Evolutionary conservation across 2,888 invertebrate genomes (phyloP), one percentile per base, ranked within the genome.

Genomic region (Cacoxenus indagator): DNA sequence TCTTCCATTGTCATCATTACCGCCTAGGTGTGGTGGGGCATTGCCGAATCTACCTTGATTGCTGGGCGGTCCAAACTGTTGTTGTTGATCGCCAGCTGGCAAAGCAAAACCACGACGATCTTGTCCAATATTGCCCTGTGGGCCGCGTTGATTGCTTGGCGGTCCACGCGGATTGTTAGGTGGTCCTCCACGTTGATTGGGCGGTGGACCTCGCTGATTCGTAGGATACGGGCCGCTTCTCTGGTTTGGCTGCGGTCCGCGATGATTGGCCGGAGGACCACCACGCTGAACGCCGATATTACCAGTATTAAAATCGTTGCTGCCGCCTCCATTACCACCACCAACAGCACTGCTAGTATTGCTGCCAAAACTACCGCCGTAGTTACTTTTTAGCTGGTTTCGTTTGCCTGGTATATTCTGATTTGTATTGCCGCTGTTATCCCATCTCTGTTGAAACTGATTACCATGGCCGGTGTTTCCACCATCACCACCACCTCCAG

Each of bases 31-130:
- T 26, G 72, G 68, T 3, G 75, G 68, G 8, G 69, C 76, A 51
- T 75, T 83, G 4, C 76, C 80, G 64, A 78, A 84, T 19, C 78
- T 90, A 87, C 90, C 88, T 59, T 73, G 76, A 67, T 72, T 75
- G 2, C 70, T 74, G 1, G 76, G 78, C n/a, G 70, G 68, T n/a
- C 76, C 81, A 68, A 77, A 76, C 6, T 77, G 51, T 24, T 77
- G 72, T 67, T 77, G 74, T 61, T 82, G 78, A 1, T 79, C 81
- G 1, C 74, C 79, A 29, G 72, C 86, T 1, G 88, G 85, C 66
- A 87, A 72, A 1, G 86, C 84, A 69, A 88, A 87, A 2, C 87
- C 87, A 9, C 87, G 81, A 17, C 88, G 79, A 73, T 87, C 87
- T 76, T 87, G 87, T n/a, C 70, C 79, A 71, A 73, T 68, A 64